These are phyloP conservation scores for Phainopepla nitens DNA, from an alignment of 2,113 vertebrate species.

Conservation along the genomic window DNA sequence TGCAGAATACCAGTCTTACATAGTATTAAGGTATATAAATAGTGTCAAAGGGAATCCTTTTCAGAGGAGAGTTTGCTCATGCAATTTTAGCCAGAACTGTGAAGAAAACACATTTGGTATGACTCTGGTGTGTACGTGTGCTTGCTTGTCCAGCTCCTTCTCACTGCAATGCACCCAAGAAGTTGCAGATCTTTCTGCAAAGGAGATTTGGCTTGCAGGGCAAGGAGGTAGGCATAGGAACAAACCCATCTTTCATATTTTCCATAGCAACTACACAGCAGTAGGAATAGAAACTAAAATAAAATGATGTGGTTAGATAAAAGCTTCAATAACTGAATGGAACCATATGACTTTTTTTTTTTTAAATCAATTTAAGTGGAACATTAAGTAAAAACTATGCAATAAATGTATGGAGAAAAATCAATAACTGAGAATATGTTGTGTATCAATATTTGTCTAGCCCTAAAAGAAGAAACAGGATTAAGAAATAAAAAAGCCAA, in stretches of 20 bases:
- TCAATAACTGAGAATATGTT: constrained; percentile 57
- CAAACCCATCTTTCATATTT: constrained; percentile 1
- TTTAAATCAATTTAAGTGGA: constrained; percentile 19
- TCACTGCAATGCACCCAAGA: background rate
- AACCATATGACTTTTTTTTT: background rate
- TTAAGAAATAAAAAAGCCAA: constrained; percentile 68
- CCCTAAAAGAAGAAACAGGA: constrained; percentile 54
- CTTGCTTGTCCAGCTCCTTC: background rate
- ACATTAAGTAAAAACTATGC: constrained; percentile 56
- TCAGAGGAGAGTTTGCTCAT: background rate
- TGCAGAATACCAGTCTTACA: rapidly evolving
- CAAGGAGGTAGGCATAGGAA: background rate
- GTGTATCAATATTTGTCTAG: constrained; percentile 62
- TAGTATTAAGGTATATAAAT: background rate
- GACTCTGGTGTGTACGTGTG: background rate
- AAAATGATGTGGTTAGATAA: background rate
- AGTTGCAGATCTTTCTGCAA: background rate
- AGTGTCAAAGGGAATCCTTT: background rate
- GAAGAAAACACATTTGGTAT: background rate
- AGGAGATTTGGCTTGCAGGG: background rate
- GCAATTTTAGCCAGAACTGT: background rate
- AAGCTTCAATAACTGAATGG: constrained; percentile 34
- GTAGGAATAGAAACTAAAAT: constrained; percentile 8
- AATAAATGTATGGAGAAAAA: constrained; percentile 50
- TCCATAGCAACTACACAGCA: constrained; percentile 24